These are phyloP conservation scores for Gasteruption jaculator DNA, from an alignment of 2,888 invertebrate genomes.

Conservation along the genomic window DNA sequence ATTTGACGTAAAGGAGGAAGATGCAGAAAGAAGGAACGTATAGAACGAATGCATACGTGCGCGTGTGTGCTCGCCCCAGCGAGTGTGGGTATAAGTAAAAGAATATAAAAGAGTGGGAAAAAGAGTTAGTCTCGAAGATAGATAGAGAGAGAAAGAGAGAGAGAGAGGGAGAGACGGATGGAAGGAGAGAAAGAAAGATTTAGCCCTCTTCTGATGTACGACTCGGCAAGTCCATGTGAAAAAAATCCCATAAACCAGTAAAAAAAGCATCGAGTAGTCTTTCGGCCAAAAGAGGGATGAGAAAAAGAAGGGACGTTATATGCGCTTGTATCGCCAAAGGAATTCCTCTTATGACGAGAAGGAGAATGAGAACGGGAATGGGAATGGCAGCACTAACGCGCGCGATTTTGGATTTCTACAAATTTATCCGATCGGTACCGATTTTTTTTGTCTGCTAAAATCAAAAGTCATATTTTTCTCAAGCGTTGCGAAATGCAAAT, in stretches of 20 bases:
- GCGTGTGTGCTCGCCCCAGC: too few relatives aligned
- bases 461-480: too few relatives aligned
- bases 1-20: too few relatives aligned
- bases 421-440: too few relatives aligned
- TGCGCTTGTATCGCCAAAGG: conserved; percentile 43
- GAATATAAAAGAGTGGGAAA: too few relatives aligned
- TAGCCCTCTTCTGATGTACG: conserved; percentile 47
- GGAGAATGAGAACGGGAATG: too few relatives aligned
- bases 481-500: too few relatives aligned
- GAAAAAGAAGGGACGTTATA: conserved; percentile 24
- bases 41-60: too few relatives aligned
- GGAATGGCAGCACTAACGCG: too few relatives aligned
- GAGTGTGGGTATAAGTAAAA: too few relatives aligned
- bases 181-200: conserved; percentile 29
- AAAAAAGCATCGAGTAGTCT: conserved; percentile 47
- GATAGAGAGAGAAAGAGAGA: conserved; percentile 18
- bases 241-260: conserved; percentile 52
- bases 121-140: conserved; percentile 17
- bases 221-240: conserved; percentile 47
- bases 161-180: conserved; percentile 25
- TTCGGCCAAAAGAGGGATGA: conserved; percentile 27
- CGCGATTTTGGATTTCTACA: too few relatives aligned
- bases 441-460: too few relatives aligned
- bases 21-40: conserved; percentile 17
- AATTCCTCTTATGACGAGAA: conserved; percentile 51